phyloP scores from a whole-genome alignment of 92 coral and sea anemone genomes.

The Palythoa heliodiscus region DNA sequence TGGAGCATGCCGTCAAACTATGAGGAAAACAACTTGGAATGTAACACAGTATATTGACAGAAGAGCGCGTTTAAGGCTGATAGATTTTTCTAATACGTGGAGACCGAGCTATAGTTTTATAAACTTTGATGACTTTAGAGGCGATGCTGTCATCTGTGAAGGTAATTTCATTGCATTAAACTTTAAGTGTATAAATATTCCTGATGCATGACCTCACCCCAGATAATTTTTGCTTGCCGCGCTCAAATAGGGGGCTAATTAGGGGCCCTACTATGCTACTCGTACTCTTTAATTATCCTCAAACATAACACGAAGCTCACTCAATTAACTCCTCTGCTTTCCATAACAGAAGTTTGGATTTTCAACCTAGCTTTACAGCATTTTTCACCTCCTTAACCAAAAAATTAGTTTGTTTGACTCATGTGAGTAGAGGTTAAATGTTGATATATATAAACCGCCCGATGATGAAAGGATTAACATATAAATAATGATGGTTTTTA shows the following conservation, averaged over 20 bases:
- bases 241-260: neutral
- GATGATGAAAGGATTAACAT: neutral
- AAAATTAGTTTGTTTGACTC: too few species aligned
- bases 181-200: neutral
- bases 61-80: neutral
- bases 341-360: too few species aligned
- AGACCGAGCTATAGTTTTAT: neutral
- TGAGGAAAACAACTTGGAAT: neutral
- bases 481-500: neutral
- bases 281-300: too few species aligned
- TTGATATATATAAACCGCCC: too few species aligned
- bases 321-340: too few species aligned
- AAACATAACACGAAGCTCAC: too few species aligned
- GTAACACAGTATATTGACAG: neutral
- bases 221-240: neutral
- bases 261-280: neutral
- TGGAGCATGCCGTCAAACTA: neutral
- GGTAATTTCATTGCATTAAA: neutral
- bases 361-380: too few species aligned
- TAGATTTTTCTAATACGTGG: conserved; percentile 3
- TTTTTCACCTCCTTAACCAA: too few species aligned
- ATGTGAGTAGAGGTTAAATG: too few species aligned
- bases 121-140: conserved; percentile 15
- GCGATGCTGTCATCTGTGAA: neutral
- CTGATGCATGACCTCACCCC: neutral